These are phyloP conservation scores for Sphaerodactylus townsendi DNA, from an alignment of 2,113 vertebrate genomes.

Conservation along the genomic window DNA sequence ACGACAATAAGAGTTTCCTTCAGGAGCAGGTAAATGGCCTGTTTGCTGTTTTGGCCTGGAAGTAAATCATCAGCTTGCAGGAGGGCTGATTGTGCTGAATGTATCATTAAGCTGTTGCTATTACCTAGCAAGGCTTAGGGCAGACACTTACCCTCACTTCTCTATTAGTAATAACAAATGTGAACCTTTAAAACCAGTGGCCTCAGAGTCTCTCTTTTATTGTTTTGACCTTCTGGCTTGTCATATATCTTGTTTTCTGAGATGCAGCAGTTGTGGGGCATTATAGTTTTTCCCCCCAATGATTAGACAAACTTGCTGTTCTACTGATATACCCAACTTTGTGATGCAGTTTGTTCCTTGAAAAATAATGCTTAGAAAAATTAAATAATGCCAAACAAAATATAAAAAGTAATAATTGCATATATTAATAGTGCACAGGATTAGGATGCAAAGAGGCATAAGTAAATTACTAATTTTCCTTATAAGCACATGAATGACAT, in stretches of 20 bases:
- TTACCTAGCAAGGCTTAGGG: not conserved
- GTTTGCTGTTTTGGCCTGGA: not conserved
- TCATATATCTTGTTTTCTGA: not conserved
- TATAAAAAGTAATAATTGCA: conserved; percentile 25
- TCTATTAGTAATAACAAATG: conserved; percentile 23
- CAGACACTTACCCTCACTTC: not conserved
- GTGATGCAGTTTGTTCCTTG: conserved; percentile 20
- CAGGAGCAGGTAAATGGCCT: not conserved
- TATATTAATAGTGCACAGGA: not conserved
- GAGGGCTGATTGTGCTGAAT: not conserved
- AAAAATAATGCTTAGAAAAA: conserved; percentile 22
- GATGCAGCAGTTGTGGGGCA: not conserved
- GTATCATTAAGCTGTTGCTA: conserved; percentile 6
- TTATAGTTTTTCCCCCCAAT: fast-evolving
- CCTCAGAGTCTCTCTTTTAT: not conserved
- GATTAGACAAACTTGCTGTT: conserved; percentile 8
- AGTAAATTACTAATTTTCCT: conserved; percentile 5
- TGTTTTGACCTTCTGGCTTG: not conserved
- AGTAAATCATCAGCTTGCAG: not conserved
- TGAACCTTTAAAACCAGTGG: not conserved
- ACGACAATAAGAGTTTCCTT: not conserved
- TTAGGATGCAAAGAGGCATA: not conserved
- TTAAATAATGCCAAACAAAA: conserved; percentile 33
- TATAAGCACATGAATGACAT: not conserved
- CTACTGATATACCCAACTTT: not conserved